phyloP scores from a whole-genome alignment of 1,140 invertebrate genomes.

The Nixonia krombeini region DNA sequence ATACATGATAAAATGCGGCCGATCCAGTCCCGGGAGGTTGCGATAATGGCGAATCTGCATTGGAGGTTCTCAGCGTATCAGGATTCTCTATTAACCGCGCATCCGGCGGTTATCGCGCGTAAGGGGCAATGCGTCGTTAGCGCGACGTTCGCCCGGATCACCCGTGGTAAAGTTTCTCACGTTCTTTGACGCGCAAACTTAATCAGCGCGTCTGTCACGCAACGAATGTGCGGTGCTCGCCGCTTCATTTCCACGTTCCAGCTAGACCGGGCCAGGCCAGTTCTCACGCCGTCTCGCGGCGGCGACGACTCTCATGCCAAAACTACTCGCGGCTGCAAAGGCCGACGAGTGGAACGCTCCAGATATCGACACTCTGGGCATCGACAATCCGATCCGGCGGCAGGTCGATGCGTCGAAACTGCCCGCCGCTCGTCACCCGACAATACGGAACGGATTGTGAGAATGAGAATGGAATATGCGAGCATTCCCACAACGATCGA shows the following conservation, averaged over 20 bases:
- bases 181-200: constrained; percentile 46
- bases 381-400: no score
- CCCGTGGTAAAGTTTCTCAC: constrained; percentile 45
- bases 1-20: constrained; percentile 30
- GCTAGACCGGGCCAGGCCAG: constrained; percentile 20
- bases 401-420: no score
- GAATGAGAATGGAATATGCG: no score
- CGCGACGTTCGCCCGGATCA: constrained; percentile 34
- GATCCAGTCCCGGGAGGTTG: no score
- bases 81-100: constrained; percentile 29
- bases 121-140: constrained; percentile 23
- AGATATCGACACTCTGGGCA: no score
- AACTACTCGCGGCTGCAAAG: no score
- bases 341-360: no score
- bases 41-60: constrained; percentile 10
- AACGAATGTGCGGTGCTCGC: constrained; percentile 35
- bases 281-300: constrained; percentile 48
- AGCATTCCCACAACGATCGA: no score
- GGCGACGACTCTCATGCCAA: no score
- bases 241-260: constrained; percentile 53
- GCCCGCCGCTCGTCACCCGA: no score
- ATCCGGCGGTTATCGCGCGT: constrained; percentile 32
- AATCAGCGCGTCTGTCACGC: constrained; percentile 52
- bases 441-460: no score
- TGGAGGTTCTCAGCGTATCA: no score